phyloP scores from a whole-genome alignment of 2,113 vertebrate species.

The Dissostichus mawsoni region DNA sequence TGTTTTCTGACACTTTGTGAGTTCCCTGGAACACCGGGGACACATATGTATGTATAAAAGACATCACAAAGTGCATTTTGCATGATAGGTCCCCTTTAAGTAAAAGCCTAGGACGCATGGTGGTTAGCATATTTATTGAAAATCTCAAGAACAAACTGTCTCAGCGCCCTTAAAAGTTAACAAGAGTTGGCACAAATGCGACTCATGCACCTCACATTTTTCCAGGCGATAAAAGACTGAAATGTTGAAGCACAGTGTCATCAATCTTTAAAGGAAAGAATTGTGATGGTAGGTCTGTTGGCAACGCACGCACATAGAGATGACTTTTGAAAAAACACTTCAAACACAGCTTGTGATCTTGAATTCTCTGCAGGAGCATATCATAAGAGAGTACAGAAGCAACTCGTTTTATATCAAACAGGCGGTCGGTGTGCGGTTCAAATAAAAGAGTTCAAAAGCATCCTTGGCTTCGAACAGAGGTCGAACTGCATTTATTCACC shows the following conservation, averaged over 20 bases:
- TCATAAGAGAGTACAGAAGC: conserved; percentile 9
- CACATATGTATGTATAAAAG: no score
- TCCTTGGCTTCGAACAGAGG: conserved; percentile 14
- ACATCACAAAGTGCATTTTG: no score
- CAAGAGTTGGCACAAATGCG: no score
- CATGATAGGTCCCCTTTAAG: no score
- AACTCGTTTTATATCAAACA: not conserved
- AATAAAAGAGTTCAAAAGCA: conserved; percentile 28
- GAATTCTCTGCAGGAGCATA: not conserved
- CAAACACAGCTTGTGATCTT: conserved; percentile 21
- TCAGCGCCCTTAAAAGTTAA: no score
- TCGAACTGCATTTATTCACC: conserved; percentile 43
- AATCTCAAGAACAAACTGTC: no score
- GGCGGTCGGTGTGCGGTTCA: not conserved
- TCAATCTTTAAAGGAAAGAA: not conserved
- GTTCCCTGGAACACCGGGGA: no score
- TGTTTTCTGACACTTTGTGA: no score
- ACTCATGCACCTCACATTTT: no score
- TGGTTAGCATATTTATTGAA: no score
- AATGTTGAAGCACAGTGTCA: not conserved
- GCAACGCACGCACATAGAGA: not conserved
- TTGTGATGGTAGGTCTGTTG: not conserved
- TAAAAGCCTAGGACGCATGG: no score
- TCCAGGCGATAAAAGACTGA: no score
- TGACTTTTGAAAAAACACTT: conserved; percentile 3